Base-by-base conservation (phyloP, 1,140 invertebrate species). In the Pseudoatta argentina region DNA sequence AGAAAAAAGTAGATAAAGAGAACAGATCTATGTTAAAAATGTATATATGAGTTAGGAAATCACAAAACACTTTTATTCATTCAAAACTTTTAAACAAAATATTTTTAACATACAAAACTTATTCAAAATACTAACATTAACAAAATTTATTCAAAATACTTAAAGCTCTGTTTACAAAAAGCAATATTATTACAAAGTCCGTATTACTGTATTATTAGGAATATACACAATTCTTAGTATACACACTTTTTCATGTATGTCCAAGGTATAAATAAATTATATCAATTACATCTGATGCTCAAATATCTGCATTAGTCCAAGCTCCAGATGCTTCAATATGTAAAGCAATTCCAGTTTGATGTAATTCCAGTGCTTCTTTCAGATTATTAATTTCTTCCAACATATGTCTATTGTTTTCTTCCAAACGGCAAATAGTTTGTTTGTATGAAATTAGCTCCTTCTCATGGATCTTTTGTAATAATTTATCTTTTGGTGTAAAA, bases 371-470 rank as follows among this genome's bases (percentile, higher is more conserved):
- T 4, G 85, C 59, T 63, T 92, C 88, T 34, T 87, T 89, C 18
- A 92, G 55, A n/a, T 89, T 66, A 85, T 89, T 86, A 6, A 92
- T 91, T 76, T 93, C 91, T 77, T 92, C 75, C 18, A 92, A 64
- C 89, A 92, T 92, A 16, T 86, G 63, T 10, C 87, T 85, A 66
- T 92, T 93, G 75, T 92, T 92, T 24, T 93, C 92, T 39, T 92
- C 91, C 24, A 93, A 86, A 44, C 87, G 91, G 63, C 82, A 63
- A 85, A 93, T 90, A 21, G 90, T 93, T 86, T 92, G 53, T 34
- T 92, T 77, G 59, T 92, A 91, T n/a, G 88, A 14, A 24, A 24
- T 72, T 10, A 90, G 12, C 64, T 91, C 87, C 27, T 92, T 89
- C 10, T 92, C 87, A n/a, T 85, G 88, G 55, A 85, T 44, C 48